These are phyloP conservation scores for Caenorhabditis uteleia DNA, from an alignment of 2,888 invertebrate genomes.

Conservation along the genomic window DNA sequence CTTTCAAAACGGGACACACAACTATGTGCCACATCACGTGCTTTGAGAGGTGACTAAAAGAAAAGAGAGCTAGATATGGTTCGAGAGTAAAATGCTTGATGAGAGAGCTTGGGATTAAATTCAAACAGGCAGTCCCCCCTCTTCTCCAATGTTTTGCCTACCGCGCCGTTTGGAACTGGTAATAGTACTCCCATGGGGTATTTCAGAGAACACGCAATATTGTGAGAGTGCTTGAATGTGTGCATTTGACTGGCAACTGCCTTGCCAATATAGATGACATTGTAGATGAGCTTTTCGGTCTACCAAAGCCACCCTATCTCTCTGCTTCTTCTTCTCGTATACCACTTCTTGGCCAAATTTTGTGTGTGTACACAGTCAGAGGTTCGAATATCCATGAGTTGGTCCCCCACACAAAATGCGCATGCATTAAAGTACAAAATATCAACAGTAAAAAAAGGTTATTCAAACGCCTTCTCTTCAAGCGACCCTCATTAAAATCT, in stretches of 20 bases:
- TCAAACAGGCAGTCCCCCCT: conserved; percentile 2
- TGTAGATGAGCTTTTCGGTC: conserved; percentile 37
- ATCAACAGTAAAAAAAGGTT: no score
- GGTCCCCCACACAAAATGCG: no score
- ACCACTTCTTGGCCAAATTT: background rate
- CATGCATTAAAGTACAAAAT: no score
- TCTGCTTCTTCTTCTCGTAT: conserved; percentile 2
- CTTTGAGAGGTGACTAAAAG: background rate
- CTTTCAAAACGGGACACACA: no score
- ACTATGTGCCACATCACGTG: no score
- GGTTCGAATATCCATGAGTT: conserved; percentile 1
- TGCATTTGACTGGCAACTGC: conserved; percentile 34
- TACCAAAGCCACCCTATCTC: conserved; percentile 17
- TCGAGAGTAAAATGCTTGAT: conserved; percentile 2
- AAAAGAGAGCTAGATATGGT: background rate
- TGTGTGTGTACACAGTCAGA: conserved; percentile 30
- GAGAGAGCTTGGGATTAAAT: conserved; percentile 2
- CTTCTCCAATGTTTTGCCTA: no score
- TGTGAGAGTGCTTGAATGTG: conserved; percentile 9
- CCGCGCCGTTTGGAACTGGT: no score
- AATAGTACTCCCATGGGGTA: conserved; percentile 51
- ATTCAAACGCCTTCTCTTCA: no score
- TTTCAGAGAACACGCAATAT: conserved; percentile 41
- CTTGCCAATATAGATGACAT: conserved; percentile 34
- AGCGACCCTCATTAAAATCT: no score